Evolutionary conservation across 2,888 invertebrate genomes (phyloP), one percentile per base, ranked within the genome.

Genomic region (Drosophila niveifrons): DNA sequence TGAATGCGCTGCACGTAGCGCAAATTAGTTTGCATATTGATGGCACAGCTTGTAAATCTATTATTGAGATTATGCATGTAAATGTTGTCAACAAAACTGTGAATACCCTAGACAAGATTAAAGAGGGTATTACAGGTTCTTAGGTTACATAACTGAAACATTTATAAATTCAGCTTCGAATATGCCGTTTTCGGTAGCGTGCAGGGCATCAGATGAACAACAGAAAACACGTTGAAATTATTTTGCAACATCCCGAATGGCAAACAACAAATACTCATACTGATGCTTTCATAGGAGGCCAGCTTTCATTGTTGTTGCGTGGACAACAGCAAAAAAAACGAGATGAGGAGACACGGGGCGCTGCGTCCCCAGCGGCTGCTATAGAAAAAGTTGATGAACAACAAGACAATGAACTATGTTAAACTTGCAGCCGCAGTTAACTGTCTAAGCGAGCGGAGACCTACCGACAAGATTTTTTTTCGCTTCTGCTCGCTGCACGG

Each of bases 331-430:
- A 23, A 23, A 23, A 23, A 23, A 23, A 23, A n/a, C n/a, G n/a
- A 0, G 23, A 23, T 23, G 23, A 23, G 47, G 10, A 9, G 18
- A 23, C n/a, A 23, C 18, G 23, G 53, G 11, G 15, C 15, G 34
- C n/a, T 34, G 46, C 13, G 53, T 58, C 66, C 64, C 82, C 76
- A 58, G 71, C 46, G 86, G 78, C 64, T 15, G 39, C 51, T 71
- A 70, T 69, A 68, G 29, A 44, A 76, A 72, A 80, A 85, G 73
- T 85, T 85, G 78, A 83, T 85, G 78, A 82, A 85, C 86, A 82
- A 70, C 75, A 83, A 88, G 82, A 88, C 80, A 84, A 80, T 85
- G 80, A 85, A 82, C 88, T 85, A 85, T 82, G 76, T 68, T 66
- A 72, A 88, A 85, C 82, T 71, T 67, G 57, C 48, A 80, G 67